A percentile compares a stretch with the other conserved stretches of the same genome.
phyloP scores from a whole-genome alignment of 2,888 invertebrate species.

The Ypsolopha scabrella region DNA sequence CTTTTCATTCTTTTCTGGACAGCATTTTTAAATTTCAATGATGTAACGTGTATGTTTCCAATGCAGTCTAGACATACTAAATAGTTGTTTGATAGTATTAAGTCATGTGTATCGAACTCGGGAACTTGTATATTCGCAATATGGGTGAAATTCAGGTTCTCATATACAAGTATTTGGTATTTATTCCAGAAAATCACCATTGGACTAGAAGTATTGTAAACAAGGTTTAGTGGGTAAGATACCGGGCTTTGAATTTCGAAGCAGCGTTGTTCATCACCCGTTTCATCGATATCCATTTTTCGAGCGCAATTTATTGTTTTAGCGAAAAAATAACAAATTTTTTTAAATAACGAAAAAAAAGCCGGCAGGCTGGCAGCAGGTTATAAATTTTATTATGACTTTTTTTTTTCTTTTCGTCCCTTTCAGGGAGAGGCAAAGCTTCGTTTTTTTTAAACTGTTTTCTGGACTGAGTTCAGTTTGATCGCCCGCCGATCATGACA shows the following conservation, averaged over 20 bases:
- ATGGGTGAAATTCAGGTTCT: conserved; percentile 26
- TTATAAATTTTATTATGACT: too few species aligned
- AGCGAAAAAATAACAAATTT: too few species aligned
- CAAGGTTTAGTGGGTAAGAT: conserved; percentile 30
- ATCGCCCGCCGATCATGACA: too few species aligned
- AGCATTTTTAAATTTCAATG: conserved; percentile 37
- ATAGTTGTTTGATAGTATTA: conserved; percentile 31
- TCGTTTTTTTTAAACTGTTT: too few species aligned
- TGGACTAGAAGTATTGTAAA: conserved; percentile 23
- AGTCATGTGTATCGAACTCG: conserved; percentile 29
- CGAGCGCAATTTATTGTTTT: too few species aligned
- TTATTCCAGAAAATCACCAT: conserved; percentile 44
- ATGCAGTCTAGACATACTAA: conserved; percentile 36
- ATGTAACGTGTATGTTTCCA: conserved; percentile 31
- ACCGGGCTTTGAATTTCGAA: conserved; percentile 26
- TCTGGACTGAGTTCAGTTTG: too few species aligned
- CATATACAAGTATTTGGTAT: conserved; percentile 48
- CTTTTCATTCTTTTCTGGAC: conserved; percentile 29
- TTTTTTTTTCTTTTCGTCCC: too few species aligned
- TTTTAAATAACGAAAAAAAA: too few species aligned
- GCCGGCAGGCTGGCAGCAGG: too few species aligned
- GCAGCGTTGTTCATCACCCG: conserved; percentile 20
- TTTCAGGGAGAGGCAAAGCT: too few species aligned
- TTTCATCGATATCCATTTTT: conserved; percentile 25
- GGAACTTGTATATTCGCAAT: conserved; percentile 25